phyloP scores from a whole-genome alignment of 2,113 vertebrate species.

The Oreochromis niloticus region DNA sequence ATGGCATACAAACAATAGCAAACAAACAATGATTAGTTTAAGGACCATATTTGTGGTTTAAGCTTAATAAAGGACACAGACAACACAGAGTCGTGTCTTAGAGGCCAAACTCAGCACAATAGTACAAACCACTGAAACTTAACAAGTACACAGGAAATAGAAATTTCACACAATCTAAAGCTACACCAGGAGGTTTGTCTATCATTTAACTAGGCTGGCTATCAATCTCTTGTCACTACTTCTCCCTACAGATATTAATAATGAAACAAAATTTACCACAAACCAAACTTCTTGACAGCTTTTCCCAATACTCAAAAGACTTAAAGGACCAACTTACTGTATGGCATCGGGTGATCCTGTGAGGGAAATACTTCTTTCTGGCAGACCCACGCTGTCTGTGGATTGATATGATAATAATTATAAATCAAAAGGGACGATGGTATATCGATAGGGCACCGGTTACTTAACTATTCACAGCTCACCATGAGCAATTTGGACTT shows the following conservation, averaged over 20 bases:
- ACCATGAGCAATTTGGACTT: conserved; percentile 94
- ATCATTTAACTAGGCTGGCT: not conserved
- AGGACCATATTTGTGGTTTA: not conserved
- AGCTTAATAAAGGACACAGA: not conserved
- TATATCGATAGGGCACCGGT: not conserved
- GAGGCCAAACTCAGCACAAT: not conserved
- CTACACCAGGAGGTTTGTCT: not conserved
- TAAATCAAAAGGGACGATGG: not conserved
- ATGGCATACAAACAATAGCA: not conserved
- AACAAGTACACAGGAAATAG: not conserved
- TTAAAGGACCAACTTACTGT: conserved; percentile 71
- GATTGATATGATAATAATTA: not conserved
- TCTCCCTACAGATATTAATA: not conserved
- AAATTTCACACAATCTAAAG: not conserved
- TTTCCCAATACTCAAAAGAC: not conserved
- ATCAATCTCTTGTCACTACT: not conserved
- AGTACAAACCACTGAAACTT: not conserved
- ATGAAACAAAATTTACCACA: not conserved
- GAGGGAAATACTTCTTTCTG: conserved; percentile 84
- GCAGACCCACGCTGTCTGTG: conserved; percentile 83
- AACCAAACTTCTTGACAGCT: not conserved
- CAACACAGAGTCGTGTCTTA: not conserved
- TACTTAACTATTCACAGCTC: not conserved
- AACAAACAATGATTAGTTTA: not conserved
- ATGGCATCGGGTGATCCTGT: conserved; percentile 84